These are phyloP conservation scores for Neoscelio sp. DNA, from an alignment of 2,888 invertebrate genomes.

Conservation along the genomic window DNA sequence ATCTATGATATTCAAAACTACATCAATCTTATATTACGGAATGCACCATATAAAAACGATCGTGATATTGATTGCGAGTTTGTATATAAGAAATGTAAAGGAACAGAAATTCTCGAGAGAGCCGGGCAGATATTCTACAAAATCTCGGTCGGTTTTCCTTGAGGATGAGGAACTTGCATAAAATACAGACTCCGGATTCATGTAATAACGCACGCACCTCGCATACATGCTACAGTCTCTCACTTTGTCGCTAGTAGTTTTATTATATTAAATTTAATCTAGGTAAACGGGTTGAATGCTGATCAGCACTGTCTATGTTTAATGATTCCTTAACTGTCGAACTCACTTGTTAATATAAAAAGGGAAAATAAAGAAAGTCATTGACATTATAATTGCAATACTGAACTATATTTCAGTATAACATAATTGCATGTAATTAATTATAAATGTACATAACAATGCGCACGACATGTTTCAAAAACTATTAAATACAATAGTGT, in stretches of 20 bases:
- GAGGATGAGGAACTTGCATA: slow-evolving; percentile 82
- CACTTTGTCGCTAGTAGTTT: slow-evolving; percentile 58
- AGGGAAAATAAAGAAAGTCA: too few relatives aligned
- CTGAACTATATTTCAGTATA: too few relatives aligned
- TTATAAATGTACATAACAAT: too few relatives aligned
- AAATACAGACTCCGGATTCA: slow-evolving; percentile 77
- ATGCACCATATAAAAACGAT: slow-evolving; percentile 62
- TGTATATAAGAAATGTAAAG: slow-evolving; percentile 54
- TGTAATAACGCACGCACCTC: slow-evolving; percentile 57
- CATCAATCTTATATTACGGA: slow-evolving; percentile 54
- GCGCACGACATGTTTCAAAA: too few relatives aligned
- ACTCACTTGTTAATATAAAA: too few relatives aligned
- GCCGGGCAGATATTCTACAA: slow-evolving; percentile 78
- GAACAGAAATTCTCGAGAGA: slow-evolving; percentile 76
- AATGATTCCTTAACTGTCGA: background rate
- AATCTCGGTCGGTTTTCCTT: slow-evolving; percentile 77
- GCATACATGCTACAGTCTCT: slow-evolving; percentile 57
- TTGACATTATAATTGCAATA: too few relatives aligned
- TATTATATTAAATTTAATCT: slow-evolving; percentile 55
- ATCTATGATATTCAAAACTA: slow-evolving; percentile 31
- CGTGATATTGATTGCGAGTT: slow-evolving; percentile 30
- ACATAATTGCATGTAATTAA: too few relatives aligned
- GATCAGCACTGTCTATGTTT: slow-evolving; percentile 59
- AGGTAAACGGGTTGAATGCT: slow-evolving; percentile 47
- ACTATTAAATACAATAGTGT: too few relatives aligned